phyloP scores from a whole-genome alignment of 2,113 vertebrate species.

The Clarias batrachus region DNA sequence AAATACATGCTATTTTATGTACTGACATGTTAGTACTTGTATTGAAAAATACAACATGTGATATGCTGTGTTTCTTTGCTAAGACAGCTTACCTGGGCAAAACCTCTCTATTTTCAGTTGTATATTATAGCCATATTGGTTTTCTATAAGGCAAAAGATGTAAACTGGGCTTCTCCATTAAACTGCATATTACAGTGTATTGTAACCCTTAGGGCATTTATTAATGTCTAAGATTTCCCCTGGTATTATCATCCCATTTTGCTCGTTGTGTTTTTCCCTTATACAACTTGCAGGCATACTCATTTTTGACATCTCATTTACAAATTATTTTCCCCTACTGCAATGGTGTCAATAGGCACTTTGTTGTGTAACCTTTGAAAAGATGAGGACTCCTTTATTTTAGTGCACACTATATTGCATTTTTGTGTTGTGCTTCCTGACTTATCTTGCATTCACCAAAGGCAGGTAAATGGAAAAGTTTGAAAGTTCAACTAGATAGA shows the following conservation, averaged over 20 bases:
- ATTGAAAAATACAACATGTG: neutral
- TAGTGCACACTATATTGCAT: neutral
- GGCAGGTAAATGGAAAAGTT: too few species aligned
- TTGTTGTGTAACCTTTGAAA: neutral
- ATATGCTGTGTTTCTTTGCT: neutral
- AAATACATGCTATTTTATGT: neutral
- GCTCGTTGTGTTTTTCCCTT: neutral
- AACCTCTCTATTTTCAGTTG: neutral
- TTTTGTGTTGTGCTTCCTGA: neutral
- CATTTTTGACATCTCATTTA: neutral
- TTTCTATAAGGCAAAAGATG: neutral
- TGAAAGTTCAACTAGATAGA: neutral
- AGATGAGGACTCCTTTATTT: neutral
- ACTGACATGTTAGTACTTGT: neutral
- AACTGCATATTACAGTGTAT: neutral
- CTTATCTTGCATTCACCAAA: neutral
- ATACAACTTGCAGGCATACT: neutral
- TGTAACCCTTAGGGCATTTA: neutral
- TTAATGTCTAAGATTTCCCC: neutral
- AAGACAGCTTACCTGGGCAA: neutral
- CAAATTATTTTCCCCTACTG: neutral
- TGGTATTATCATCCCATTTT: neutral
- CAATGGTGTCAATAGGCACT: neutral
- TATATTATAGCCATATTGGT: neutral
- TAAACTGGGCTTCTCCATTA: neutral